Evolutionary conservation across 2,888 invertebrate genomes (phyloP).

Genomic region (Drosophila nr. perissopoda): DNA sequence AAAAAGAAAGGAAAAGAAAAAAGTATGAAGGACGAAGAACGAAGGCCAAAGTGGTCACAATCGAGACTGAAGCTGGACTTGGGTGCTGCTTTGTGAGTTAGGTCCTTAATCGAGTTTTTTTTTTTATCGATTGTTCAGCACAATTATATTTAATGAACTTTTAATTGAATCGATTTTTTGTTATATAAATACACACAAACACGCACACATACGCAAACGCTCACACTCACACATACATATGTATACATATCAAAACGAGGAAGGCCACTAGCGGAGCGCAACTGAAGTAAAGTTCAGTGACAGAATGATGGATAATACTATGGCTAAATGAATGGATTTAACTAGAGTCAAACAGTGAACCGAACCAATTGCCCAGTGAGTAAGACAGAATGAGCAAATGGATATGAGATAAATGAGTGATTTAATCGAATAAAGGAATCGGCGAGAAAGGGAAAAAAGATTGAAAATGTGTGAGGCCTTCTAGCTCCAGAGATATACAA

Average conservation of each 20-base stretch:
- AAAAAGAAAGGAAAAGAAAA: constrained; percentile 5
- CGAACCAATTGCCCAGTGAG: constrained; percentile 16
- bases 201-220: neutral
- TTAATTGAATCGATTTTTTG: constrained; percentile 73
- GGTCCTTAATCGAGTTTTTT: constrained; percentile 44
- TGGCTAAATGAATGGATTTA: constrained; percentile 36
- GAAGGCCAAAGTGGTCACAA: constrained; percentile 14
- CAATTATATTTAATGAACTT: constrained; percentile 75
- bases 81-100: constrained; percentile 30
- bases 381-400: constrained; percentile 17
- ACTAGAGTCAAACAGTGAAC: constrained; percentile 30
- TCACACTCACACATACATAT: constrained; percentile 4
- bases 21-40: constrained; percentile 4
- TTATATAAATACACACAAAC: constrained; percentile 35
- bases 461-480: constrained; percentile 28
- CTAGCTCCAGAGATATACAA: neutral
- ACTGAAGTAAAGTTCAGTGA: constrained; percentile 36
- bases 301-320: constrained; percentile 53
- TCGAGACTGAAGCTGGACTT: constrained; percentile 14
- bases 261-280: constrained; percentile 2
- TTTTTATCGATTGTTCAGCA: constrained; percentile 62
- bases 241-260: constrained; percentile 8
- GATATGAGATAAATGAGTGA: constrained; percentile 17
- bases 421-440: constrained; percentile 14
- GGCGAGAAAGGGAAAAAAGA: neutral